Conservation (phyloP, 1,140 invertebrate genomes). For the Rhynchophorus ferrugineus region DNA sequence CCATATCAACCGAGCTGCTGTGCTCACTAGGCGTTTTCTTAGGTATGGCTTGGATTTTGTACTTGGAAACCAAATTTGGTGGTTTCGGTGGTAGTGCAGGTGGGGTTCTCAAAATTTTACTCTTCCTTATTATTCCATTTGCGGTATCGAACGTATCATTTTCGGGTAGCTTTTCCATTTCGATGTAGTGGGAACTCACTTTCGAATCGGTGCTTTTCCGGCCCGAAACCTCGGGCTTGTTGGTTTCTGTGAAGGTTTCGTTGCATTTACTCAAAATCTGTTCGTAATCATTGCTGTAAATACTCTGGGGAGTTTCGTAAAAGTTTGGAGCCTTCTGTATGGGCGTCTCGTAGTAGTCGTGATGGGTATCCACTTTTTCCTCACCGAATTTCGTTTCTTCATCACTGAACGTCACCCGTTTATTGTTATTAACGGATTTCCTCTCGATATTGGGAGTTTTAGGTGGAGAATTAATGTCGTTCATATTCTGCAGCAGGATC, state of each 20-base stretch:
- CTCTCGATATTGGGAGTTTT: constrained; percentile 38
- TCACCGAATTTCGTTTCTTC: constrained; percentile 31
- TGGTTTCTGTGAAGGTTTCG: constrained; percentile 31
- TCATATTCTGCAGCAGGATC: constrained; percentile 56
- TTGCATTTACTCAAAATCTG: constrained; percentile 49
- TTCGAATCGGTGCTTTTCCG: constrained; percentile 31
- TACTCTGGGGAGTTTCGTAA: constrained; percentile 52
- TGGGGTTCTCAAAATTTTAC: constrained; percentile 53
- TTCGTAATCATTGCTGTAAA: constrained; percentile 56
- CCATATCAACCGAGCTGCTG: constrained; percentile 41
- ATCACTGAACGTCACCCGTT: constrained; percentile 39
- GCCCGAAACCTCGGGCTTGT: constrained; percentile 41
- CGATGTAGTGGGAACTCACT: constrained; percentile 40
- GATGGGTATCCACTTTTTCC: constrained; percentile 22
- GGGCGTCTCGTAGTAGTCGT: constrained; percentile 40
- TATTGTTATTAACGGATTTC: constrained; percentile 33
- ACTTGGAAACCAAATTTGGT: constrained; percentile 55
- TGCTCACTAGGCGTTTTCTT: constrained; percentile 20
- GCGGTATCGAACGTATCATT: constrained; percentile 33
- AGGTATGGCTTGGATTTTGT: constrained; percentile 41
- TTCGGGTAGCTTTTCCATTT: constrained; percentile 39
- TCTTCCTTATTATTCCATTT: constrained; percentile 41
- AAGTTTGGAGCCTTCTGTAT: constrained; percentile 39
- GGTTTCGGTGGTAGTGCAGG: constrained; percentile 64
- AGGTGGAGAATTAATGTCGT: constrained; percentile 37